Evolutionary conservation across 2,888 invertebrate species (phyloP).

Genomic region (Tetranychus piercei): DNA sequence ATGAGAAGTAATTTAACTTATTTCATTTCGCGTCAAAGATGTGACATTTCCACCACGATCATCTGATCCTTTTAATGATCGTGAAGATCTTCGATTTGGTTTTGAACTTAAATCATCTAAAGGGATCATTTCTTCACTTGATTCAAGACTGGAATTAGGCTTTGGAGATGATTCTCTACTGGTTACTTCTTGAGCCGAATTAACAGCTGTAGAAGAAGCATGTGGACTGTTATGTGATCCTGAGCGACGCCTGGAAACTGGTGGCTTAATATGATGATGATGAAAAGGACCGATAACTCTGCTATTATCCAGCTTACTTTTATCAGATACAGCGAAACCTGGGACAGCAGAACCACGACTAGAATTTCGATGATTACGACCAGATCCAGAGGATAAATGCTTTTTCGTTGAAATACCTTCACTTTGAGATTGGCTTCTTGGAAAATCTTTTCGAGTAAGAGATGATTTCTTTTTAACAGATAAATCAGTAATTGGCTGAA

Average conservation of each 20-base stretch:
- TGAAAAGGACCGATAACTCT: not conserved
- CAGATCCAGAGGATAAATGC: not conserved
- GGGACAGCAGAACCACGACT: constrained; percentile 11
- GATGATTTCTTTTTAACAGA: not conserved
- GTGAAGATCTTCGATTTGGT: constrained; percentile 10
- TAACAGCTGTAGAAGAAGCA: constrained; percentile 8
- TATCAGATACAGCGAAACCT: constrained; percentile 13
- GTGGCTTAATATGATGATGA: not conserved
- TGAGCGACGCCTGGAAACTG: not conserved
- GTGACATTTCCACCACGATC: not conserved
- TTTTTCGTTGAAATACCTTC: constrained; percentile 12
- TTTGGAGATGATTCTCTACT: constrained; percentile 18
- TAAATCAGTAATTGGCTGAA: constrained; percentile 31
- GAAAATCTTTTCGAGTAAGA: constrained; percentile 1
- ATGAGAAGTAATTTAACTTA: constrained; percentile 24
- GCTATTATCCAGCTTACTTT: not conserved
- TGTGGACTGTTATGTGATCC: not conserved
- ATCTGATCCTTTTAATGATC: not conserved
- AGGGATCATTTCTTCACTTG: constrained; percentile 19
- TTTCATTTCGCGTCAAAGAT: not conserved
- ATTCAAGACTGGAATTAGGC: constrained; percentile 7
- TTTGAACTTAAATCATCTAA: constrained; percentile 19
- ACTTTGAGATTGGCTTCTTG: constrained; percentile 14
- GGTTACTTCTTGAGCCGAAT: not conserved
- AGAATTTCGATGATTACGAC: not conserved